phyloP scores from a whole-genome alignment of 2,888 invertebrate genomes.

The Ormyrus rosae region DNA sequence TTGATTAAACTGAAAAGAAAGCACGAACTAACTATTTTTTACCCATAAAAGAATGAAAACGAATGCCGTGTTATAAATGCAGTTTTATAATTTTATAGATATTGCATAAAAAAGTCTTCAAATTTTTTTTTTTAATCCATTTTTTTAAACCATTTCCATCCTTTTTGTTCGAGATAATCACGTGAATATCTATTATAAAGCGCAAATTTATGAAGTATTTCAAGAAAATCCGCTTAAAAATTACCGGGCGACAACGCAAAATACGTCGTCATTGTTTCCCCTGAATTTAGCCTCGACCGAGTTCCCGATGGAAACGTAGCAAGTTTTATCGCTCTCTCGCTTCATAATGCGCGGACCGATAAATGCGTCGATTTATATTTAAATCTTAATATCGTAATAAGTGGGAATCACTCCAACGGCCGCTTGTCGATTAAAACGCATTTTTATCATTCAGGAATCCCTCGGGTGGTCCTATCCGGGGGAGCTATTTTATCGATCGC shows the following conservation, averaged over 20 bases:
- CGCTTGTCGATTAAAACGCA: neutral
- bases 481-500: slow-evolving; percentile 28
- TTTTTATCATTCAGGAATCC: slow-evolving; percentile 1
- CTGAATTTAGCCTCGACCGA: neutral
- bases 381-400: slow-evolving; percentile 11
- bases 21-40: too few species aligned
- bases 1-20: too few species aligned
- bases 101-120: too few species aligned
- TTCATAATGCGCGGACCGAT: neutral
- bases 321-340: neutral
- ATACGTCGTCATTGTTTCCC: neutral
- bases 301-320: neutral
- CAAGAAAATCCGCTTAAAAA: too few species aligned
- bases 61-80: too few species aligned
- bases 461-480: slow-evolving; percentile 1
- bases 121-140: too few species aligned
- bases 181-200: too few species aligned
- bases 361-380: neutral
- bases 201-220: too few species aligned
- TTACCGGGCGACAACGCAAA: neutral
- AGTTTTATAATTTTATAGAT: too few species aligned
- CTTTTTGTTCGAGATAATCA: too few species aligned
- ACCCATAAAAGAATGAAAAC: too few species aligned
- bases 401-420: slow-evolving; percentile 7
- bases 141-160: too few species aligned